Evolutionary conservation across 2,113 vertebrate genomes (phyloP).

Genomic region (Corythornis cristatus): DNA sequence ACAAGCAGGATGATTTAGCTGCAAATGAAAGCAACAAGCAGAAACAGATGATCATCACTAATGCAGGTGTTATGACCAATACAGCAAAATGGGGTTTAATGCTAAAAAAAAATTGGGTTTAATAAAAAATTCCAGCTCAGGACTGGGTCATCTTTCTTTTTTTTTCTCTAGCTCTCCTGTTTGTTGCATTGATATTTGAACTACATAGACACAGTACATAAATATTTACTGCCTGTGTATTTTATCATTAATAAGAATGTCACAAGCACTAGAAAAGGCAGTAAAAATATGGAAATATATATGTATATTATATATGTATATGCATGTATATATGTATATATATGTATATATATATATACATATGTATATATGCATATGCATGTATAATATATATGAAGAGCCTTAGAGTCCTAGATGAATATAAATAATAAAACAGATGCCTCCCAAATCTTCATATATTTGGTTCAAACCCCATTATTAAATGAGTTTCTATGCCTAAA

Average conservation of each 20-base stretch:
- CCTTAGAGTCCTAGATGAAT: not conserved
- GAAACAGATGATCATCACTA: rapidly evolving
- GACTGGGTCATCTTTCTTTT: not conserved
- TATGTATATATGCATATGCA: no score
- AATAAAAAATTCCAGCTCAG: not conserved
- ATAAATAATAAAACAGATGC: not conserved
- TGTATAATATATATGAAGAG: not conserved
- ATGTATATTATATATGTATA: no score
- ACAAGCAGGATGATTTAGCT: not conserved
- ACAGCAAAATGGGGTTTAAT: not conserved
- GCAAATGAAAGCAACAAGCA: not conserved
- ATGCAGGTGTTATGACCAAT: not conserved
- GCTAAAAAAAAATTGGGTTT: not conserved
- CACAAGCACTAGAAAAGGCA: not conserved
- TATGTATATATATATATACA: no score
- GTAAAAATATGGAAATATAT: not conserved
- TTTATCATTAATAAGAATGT: not conserved
- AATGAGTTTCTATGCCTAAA: not conserved
- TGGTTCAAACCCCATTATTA: not conserved
- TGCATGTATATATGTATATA: no score
- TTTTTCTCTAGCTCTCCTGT: not conserved
- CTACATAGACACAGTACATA: not conserved
- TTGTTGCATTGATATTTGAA: not conserved
- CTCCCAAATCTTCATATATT: not conserved
- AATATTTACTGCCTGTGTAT: not conserved